Conservation (phyloP, 2,113 vertebrate genomes). For the Pontoporia blainvillei region DNA sequence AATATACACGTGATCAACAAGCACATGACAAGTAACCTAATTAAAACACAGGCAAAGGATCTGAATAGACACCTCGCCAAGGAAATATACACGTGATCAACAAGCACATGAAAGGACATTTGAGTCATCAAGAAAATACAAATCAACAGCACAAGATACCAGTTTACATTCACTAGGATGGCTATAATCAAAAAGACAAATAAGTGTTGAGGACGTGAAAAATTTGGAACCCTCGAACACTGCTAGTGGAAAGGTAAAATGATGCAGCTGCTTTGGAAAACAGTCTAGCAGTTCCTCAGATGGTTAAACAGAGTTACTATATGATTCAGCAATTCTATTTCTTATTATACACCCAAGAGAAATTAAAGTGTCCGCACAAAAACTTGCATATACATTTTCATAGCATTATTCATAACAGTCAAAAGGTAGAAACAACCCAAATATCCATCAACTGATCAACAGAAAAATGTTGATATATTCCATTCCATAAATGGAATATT, state of each 20-base stretch:
- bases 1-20: not conserved
- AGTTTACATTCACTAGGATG: not conserved
- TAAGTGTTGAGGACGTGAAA: not conserved
- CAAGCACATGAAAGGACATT: not conserved
- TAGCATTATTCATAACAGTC: not conserved
- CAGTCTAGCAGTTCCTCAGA: not conserved
- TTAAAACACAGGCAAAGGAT: not conserved
- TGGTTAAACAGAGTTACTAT: not conserved
- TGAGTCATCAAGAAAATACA: not conserved
- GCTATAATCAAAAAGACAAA: not conserved
- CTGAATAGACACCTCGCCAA: not conserved
- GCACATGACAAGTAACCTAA: not conserved
- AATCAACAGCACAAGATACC: not conserved
- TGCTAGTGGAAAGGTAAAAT: not conserved
- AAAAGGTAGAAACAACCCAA: not conserved
- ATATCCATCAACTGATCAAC: not conserved
- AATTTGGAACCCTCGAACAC: not conserved
- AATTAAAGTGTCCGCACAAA: not conserved
- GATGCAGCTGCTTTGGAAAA: not conserved
- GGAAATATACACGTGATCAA: not conserved
- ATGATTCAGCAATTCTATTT: not conserved
- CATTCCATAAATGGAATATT: not conserved
- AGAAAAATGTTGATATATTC: not conserved
- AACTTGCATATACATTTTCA: not conserved
- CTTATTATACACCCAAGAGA: not conserved